Evolutionary conservation across 2,113 vertebrate genomes (phyloP), one percentile per base, ranked within the genome.

Genomic region (Crypturellus undulatus): DNA sequence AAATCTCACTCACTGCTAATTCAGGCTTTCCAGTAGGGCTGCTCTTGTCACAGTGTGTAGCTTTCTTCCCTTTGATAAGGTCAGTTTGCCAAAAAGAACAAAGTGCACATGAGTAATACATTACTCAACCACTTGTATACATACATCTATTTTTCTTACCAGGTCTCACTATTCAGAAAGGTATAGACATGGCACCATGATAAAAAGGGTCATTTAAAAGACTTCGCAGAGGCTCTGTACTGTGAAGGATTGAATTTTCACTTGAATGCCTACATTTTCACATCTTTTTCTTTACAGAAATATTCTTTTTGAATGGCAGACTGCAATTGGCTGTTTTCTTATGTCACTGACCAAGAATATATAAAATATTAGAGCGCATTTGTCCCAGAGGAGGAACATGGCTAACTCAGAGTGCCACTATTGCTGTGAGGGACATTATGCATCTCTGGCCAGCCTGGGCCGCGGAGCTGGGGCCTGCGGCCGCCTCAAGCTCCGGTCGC

Each of bases 171-270:
- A 86, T 98, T 97, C 92, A 97, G 89, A 98, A 96, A 98, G 96
- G 97, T 97, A 96, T 93, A 98, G 96, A 97, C 97, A 96, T 94
- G 92, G 95, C 97, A 98, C 94, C 86, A 92, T 98, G 98, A 98
- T 98, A 97, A 98, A 98, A 98, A 98, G 97, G 97, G 98, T 98
- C 96, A 98, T 98, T 98, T 98, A 98, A 97, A 98, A 98, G 97
- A 98, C 97, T 98, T 98, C 79, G 26, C 97, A 97, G 96, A 97
- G 88, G 96, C 97, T 98, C 96, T 98, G 97, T 97, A 97, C 97
- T 98, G 98, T 98, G 98, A 98, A 98, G 97, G 98, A 98, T 97
- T 98, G 97, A 97, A 98, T 98, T 99, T 98, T 98, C 98, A 98
- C 97, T 97, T 97, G 97, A 98, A 98, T 98, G 97, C 96, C 94